A percentile compares a stretch with the other conserved stretches of the same genome.
Evolutionary conservation across 2,888 invertebrate genomes (phyloP).

Genomic region (Drosophila paramelanica): DNA sequence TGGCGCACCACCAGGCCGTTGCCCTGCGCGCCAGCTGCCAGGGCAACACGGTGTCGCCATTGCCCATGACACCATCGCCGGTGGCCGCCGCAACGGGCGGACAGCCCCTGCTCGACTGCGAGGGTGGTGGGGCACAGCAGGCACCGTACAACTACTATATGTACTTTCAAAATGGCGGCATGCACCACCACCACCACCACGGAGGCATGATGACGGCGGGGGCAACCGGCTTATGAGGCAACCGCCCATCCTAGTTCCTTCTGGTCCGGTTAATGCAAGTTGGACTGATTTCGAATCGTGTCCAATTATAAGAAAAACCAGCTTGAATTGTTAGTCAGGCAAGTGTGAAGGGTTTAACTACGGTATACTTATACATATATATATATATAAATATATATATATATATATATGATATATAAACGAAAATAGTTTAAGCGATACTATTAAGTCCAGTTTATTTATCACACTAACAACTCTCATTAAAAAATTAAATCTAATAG

Average conservation of each 20-base stretch:
- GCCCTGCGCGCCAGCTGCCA: slow-evolving; percentile 84
- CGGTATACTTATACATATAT: slow-evolving; percentile 18
- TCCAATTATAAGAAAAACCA: slow-evolving; percentile 11
- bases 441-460: slow-evolving; percentile 4
- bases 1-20: slow-evolving; percentile 85
- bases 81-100: slow-evolving; percentile 62
- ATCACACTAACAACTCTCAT: slow-evolving; percentile 16
- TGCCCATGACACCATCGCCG: slow-evolving; percentile 78
- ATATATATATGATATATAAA: slow-evolving; percentile 20
- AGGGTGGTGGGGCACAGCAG: slow-evolving; percentile 80
- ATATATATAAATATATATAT: not conserved
- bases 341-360: slow-evolving; percentile 51
- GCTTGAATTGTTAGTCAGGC: slow-evolving; percentile 32
- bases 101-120: slow-evolving; percentile 79
- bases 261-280: slow-evolving; percentile 23
- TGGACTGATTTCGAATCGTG: slow-evolving; percentile 47
- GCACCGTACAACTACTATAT: slow-evolving; percentile 85
- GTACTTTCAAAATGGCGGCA: slow-evolving; percentile 85
- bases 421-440: slow-evolving; percentile 24
- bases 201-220: slow-evolving; percentile 84
- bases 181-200: slow-evolving; percentile 84
- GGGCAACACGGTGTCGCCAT: slow-evolving; percentile 77
- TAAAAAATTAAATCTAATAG: not conserved
- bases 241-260: not conserved
- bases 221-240: slow-evolving; percentile 84